Evolutionary conservation across 2,888 invertebrate species (phyloP).

Genomic region (Carabus problematicus): DNA sequence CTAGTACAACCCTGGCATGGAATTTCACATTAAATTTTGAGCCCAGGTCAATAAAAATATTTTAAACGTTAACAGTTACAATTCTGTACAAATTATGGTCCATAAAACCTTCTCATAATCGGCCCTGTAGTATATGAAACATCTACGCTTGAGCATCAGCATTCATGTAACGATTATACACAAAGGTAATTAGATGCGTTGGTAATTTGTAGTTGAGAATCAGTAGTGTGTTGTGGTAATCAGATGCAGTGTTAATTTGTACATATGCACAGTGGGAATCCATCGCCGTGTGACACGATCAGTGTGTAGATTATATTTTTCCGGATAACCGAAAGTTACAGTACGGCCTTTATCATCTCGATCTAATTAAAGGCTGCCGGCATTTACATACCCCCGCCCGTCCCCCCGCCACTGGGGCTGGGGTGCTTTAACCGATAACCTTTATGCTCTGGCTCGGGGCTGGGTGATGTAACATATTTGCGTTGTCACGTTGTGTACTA

Average conservation of each 20-base stretch:
- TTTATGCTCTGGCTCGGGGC: neutral
- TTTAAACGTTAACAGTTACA: neutral
- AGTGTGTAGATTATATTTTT: slow-evolving; percentile 7
- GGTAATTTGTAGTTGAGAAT: too few species aligned
- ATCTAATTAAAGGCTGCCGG: slow-evolving; percentile 5
- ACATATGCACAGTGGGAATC: too few species aligned
- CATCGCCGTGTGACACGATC: too few species aligned
- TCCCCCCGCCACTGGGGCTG: neutral
- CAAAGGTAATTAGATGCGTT: too few species aligned
- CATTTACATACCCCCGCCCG: neutral
- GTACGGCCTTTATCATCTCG: neutral
- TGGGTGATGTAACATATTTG: neutral
- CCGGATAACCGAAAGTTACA: neutral
- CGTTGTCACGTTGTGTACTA: neutral
- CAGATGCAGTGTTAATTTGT: too few species aligned
- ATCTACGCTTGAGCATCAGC: too few species aligned
- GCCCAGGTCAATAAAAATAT: neutral
- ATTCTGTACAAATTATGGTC: neutral
- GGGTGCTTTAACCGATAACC: neutral
- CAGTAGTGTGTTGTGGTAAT: too few species aligned
- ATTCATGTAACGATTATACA: too few species aligned
- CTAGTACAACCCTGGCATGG: too few species aligned
- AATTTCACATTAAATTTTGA: neutral
- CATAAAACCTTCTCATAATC: too few species aligned
- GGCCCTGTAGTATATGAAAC: too few species aligned